Percentiles rank a stretch among this genome's conserved stretches.
These are phyloP conservation scores for Muraenolepis orangiensis DNA, from an alignment of 2,797 vertebrate genomes.

Conservation along the genomic window DNA sequence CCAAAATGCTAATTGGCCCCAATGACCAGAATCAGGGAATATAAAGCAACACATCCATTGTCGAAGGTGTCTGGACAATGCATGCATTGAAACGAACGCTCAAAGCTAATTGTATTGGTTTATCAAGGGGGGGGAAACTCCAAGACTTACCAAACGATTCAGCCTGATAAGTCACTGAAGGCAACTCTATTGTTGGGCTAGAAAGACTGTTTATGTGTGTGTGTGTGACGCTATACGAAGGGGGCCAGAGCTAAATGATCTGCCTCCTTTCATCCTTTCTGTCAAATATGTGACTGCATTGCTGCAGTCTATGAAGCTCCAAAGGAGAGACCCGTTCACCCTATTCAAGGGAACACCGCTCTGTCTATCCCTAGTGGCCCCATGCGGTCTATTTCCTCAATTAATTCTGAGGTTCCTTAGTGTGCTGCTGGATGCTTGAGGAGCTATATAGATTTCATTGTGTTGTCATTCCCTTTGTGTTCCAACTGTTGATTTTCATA, in stretches of 20 bases:
- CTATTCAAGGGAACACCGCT: conserved; percentile 55
- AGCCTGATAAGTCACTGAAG: conserved; percentile 49
- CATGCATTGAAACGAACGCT: conserved; percentile 12
- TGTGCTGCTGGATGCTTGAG: conserved; percentile 24
- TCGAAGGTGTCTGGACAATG: conserved; percentile 5
- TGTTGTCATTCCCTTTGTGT: conserved; percentile 28
- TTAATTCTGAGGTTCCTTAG: conserved; percentile 22
- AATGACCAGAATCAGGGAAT: conserved; percentile 24
- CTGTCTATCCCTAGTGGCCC: conserved; percentile 20
- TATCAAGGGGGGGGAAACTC: conserved; percentile 22
- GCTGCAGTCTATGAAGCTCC: conserved; percentile 67
- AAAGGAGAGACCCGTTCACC: conserved; percentile 46
- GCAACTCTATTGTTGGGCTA: conserved; percentile 61
- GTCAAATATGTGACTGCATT: conserved; percentile 67
- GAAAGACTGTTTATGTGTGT: conserved; percentile 58
- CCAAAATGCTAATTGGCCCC: conserved; percentile 17
- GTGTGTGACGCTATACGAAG: conserved; percentile 55
- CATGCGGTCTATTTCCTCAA: conserved; percentile 31
- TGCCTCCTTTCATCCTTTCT: conserved; percentile 48
- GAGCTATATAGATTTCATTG: conserved; percentile 31
- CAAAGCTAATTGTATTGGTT: conserved; percentile 15
- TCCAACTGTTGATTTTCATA: conserved; percentile 46
- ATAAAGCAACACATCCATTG: conserved; percentile 6
- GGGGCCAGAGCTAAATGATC: conserved; percentile 30
- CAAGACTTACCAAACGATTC: conserved; percentile 40